Base-by-base conservation (phyloP, 2,888 invertebrate genomes). In the Papilio gigon region DNA sequence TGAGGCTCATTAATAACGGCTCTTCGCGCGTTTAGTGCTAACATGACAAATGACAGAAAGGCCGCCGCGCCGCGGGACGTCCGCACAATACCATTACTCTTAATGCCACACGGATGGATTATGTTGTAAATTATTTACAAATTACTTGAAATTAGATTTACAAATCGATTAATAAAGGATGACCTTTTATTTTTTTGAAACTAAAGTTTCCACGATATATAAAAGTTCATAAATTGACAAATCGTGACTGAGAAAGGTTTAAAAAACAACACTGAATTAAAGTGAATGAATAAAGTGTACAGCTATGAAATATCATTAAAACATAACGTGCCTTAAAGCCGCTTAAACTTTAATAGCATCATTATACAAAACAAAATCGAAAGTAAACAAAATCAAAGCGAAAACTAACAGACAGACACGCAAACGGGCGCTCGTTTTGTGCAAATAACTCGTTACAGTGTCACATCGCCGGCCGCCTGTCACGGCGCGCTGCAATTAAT, bases 11-110 rank as follows among this genome's bases (percentile, higher is more conserved):
- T 90, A 91, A 90, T 89, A 90, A 89, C 81, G 80, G 82, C 84
- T 85, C 88, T 90, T 90, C 88, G 87, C 89, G 87, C 87, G 85
- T 87, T 86, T 84, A 84, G 90, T 87, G 90, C 87, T 89, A 91
- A 90, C 89, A 89, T 90, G 90, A 91, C 91, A 90, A 90, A 90
- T 88, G 91, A 84, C 84, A 87, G 88, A 86, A 85, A 74, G 72
- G 75, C 76, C 76, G 74, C 71, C 63, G 67, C 68, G 78, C 86
- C 73, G 82, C 85, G 81, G 86, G 86, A 82, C 81, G 84, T 80
- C 84, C 77, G 65, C 78, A 81, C 84, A 80, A 82, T 80, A 82
- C 81, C 80, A 77, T 75, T 76, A 78, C 79, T 80, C 73, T 79
- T 82, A 81, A 81, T 81, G 80, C 83, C 84, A 78, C 80, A 82